Evolutionary conservation across 1,140 invertebrate genomes (phyloP).

Genomic region (Ooceraea biroi): DNA sequence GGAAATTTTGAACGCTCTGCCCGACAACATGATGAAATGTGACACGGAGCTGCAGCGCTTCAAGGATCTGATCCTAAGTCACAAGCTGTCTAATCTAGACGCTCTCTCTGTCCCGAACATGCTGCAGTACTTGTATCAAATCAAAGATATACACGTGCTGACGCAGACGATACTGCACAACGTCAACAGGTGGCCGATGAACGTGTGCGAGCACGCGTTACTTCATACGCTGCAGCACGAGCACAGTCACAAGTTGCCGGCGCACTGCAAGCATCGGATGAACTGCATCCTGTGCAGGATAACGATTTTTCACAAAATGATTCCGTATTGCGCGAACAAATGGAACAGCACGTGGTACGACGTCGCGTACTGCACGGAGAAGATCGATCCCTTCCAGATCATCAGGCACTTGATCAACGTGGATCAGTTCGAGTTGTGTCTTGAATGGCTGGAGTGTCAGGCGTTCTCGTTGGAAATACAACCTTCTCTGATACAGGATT

Average conservation of each 20-base stretch:
- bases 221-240: slow-evolving; percentile 75
- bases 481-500: slow-evolving; percentile 76
- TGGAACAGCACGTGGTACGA: slow-evolving; percentile 83
- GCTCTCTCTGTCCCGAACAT: slow-evolving; percentile 45
- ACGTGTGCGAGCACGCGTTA: slow-evolving; percentile 78
- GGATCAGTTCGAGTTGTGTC: slow-evolving; percentile 87
- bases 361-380: slow-evolving; percentile 83
- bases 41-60: slow-evolving; percentile 81
- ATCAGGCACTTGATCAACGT: slow-evolving; percentile 79
- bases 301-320: slow-evolving; percentile 85
- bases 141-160: slow-evolving; percentile 78
- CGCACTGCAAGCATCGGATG: slow-evolving; percentile 79
- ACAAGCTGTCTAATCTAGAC: slow-evolving; percentile 82
- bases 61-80: slow-evolving; percentile 86
- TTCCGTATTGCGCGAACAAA: slow-evolving; percentile 78
- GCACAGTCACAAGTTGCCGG: slow-evolving; percentile 80
- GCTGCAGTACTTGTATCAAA: slow-evolving; percentile 79
- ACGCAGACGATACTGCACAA: slow-evolving; percentile 76
- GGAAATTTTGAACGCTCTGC: slow-evolving; percentile 76
- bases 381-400: slow-evolving; percentile 77
- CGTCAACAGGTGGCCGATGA: slow-evolving; percentile 78
- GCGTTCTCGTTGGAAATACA: slow-evolving; percentile 81
- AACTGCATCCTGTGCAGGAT: slow-evolving; percentile 82
- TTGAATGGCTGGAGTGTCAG: slow-evolving; percentile 88
- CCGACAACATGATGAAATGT: slow-evolving; percentile 69